Percentiles rank a stretch among this genome's conserved stretches.
Evolutionary conservation across 2,113 vertebrate species (phyloP).

Genomic region (Smithornis capensis): DNA sequence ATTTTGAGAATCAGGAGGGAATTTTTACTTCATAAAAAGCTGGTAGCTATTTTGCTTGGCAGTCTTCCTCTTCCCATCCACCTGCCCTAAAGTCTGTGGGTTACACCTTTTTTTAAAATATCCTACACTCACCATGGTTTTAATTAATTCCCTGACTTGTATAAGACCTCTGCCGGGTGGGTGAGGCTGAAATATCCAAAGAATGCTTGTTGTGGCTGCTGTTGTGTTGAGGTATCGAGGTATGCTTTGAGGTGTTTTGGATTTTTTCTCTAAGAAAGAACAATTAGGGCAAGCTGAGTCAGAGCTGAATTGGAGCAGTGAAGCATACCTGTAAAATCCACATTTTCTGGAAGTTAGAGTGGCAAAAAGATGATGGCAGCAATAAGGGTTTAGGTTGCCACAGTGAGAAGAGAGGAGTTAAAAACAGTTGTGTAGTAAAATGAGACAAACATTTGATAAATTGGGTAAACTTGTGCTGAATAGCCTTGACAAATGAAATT

Average conservation of each 20-base stretch:
- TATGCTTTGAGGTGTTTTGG: not conserved
- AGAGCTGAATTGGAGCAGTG: not conserved
- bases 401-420: not conserved
- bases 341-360: not conserved
- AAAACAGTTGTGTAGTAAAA: not conserved
- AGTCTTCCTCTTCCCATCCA: not conserved
- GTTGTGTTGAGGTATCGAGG: not conserved
- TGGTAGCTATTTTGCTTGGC: not conserved
- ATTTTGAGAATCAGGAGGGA: not conserved
- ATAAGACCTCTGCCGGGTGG: not conserved
- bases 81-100: not conserved
- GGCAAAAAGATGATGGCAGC: not conserved
- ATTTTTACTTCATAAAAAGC: not conserved
- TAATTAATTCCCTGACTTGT: not conserved
- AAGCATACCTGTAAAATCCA: not conserved
- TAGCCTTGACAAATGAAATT: not conserved
- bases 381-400: not conserved
- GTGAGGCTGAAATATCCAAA: not conserved
- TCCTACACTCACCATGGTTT: not conserved
- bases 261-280: not conserved
- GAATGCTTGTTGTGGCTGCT: not conserved
- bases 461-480: not conserved
- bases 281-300: not conserved
- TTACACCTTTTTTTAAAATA: not conserved
- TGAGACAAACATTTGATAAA: not conserved